phyloP scores from a whole-genome alignment of 1,140 invertebrate genomes.

The Drosophila paulistorum region DNA sequence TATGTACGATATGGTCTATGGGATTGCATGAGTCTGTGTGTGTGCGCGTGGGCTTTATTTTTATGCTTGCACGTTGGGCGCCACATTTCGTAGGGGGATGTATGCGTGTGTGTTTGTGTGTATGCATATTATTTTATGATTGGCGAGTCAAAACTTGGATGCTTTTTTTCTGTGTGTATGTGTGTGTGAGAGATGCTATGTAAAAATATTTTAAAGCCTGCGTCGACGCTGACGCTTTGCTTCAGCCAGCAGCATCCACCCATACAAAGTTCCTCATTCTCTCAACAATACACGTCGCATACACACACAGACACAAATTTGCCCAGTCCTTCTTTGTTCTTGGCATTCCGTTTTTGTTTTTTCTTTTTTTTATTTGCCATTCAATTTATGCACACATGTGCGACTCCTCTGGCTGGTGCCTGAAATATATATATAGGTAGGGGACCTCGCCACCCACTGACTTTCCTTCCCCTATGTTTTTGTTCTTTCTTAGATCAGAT shows the following conservation, averaged over 20 bases:
- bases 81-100: constrained; percentile 44
- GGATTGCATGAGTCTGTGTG: constrained; percentile 70
- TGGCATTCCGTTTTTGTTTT: constrained; percentile 29
- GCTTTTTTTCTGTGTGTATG: constrained; percentile 22
- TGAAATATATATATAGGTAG: background rate
- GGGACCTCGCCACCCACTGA: constrained; percentile 5
- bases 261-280: background rate
- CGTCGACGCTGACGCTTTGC: constrained; percentile 64
- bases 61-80: constrained; percentile 54
- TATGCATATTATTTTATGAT: constrained; percentile 81
- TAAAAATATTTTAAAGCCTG: constrained; percentile 80
- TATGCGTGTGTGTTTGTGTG: constrained; percentile 48
- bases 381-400: constrained; percentile 76
- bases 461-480: background rate
- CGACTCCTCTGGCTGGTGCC: constrained; percentile 18
- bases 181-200: constrained; percentile 52
- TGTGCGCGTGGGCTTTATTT: constrained; percentile 76
- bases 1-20: constrained; percentile 48
- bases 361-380: constrained; percentile 66
- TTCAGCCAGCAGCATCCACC: constrained; percentile 41
- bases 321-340: constrained; percentile 69
- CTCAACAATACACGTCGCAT: background rate
- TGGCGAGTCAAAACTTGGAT: constrained; percentile 62
- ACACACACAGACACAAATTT: constrained; percentile 14
- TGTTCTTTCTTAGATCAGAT: constrained; percentile 6